These are phyloP conservation scores for Mimachlamys varia DNA, from an alignment of 2,888 invertebrate species.

Conservation along the genomic window DNA sequence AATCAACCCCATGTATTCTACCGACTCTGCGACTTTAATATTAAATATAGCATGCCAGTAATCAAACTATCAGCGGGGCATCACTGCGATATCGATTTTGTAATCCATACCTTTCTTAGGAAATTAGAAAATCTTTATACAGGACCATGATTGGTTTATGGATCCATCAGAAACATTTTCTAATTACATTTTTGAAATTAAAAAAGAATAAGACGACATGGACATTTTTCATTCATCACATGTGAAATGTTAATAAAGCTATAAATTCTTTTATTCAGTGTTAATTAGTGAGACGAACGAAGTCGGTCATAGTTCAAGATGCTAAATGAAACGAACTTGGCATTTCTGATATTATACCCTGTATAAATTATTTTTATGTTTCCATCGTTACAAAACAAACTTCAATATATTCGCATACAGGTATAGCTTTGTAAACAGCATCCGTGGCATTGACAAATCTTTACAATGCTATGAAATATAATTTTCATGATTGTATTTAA, in stretches of 20 bases:
- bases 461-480: no score
- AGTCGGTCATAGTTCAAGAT: not conserved
- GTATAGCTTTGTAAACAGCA: no score
- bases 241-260: not conserved
- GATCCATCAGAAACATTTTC: not conserved
- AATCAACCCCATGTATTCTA: not conserved
- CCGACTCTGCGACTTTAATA: not conserved
- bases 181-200: conserved; percentile 14
- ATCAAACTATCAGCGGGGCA: not conserved
- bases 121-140: not conserved
- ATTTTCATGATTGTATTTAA: no score
- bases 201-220: not conserved
- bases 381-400: no score
- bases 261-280: not conserved
- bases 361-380: no score
- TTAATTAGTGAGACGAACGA: not conserved
- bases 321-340: no score
- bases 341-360: no score
- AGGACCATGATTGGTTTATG: not conserved
- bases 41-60: not conserved
- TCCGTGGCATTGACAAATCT: no score
- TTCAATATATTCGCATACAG: no score
- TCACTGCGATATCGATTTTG: not conserved
- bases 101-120: conserved; percentile 31
- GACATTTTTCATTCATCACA: not conserved